Evolutionary conservation across 2,113 vertebrate genomes (phyloP), one percentile per base, ranked within the genome.

Genomic region (Peromyscus maniculatus): DNA sequence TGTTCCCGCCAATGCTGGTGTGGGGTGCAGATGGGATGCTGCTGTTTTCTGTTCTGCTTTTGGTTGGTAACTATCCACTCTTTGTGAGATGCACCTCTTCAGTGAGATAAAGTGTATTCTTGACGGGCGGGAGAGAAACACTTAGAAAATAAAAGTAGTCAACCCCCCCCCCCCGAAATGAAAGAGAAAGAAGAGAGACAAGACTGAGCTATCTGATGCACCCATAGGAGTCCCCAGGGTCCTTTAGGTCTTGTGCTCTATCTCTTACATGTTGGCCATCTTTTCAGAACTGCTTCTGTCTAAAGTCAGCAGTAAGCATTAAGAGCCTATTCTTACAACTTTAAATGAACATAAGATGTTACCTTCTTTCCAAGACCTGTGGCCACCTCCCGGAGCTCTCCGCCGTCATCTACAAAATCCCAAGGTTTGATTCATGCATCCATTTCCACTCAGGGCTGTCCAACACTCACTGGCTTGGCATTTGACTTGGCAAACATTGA

Each of bases 181-280:
- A 72, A 57, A n/a, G n/a, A 28, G 12, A 33, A 36, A 55, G 49
- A 92, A 78, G 31, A 88, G 7, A 15, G 16, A 21, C 11, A 52
- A 71, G 43, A 24, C n/a, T 2, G 74, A 31, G n/a, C 26, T 75
- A 0, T 19, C 3, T 13, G 59, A 57, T 39, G 39, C 12, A 31
- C 12, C n/a, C 22, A 5, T 0, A 8, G 3, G 21, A 1, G 8
- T 52, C 6, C 3, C 5, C 0, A 43, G 17, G 21, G 21, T 10
- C 83, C 33, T 57, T 77, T 24, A 26, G 3, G 12, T 74, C 22
- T 52, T 3, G 4, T 46, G 43, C 49, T 11, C 28, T 49, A 1
- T 11, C 46, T 43, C 24, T 88, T 77, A 8, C 36, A 66, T 77
- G 13, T 36, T 89, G 43, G 71, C 52, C 52, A 31, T 59, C 87